Evolutionary conservation across 2,797 vertebrate species (phyloP), one percentile per base, ranked within the genome.

Genomic region (Gymnothorax javanicus): DNA sequence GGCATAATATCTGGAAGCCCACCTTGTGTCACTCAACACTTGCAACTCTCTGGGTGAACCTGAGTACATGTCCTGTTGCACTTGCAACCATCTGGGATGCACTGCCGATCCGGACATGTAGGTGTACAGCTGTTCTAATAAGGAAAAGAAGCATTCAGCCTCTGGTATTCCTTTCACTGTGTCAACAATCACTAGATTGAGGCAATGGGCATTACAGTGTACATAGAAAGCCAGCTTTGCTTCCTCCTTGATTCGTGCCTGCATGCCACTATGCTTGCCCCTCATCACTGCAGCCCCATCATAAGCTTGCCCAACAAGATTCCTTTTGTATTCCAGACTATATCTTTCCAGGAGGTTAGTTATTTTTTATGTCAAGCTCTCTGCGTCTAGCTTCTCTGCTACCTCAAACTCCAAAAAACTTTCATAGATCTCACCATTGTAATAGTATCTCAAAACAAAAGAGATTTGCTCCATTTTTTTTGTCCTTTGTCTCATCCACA

Each of bases 221-320:
- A 82, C 79, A 82, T 56, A 82, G 5, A 82, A 82, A 2, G 79
- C 79, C 27, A 57, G 17, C n/a, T 83, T 56, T n/a, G 52, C 81
- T 54, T 57, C 81, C 9, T 58, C 58, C 58, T 59, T 59, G 8
- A 64, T 20, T 17, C 62, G 1, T 2, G 13, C 23, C 56, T 25
- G 59, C 20, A 84, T 25, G 25, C 57, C 82, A 15, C 54, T 52
- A 3, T 83, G 82, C 54, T 83, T 83, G 52, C 82, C 82, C 25
- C 82, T 83, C 82, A 83, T 83, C 52, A 83, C 82, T 12, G 82
- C 57, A n/a, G 50, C 79, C 8, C 57, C 54, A 33, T 59, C 82
- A 82, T 82, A 82, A 2, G 50, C 43, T n/a, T 82, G 79, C 8
- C 79, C 79, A 7, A 82, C 79, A 3, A 82, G 25, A 20, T 82